Base-by-base conservation (phyloP, 1,140 invertebrate genomes). In the Aphaenogaster ashmeadi region DNA sequence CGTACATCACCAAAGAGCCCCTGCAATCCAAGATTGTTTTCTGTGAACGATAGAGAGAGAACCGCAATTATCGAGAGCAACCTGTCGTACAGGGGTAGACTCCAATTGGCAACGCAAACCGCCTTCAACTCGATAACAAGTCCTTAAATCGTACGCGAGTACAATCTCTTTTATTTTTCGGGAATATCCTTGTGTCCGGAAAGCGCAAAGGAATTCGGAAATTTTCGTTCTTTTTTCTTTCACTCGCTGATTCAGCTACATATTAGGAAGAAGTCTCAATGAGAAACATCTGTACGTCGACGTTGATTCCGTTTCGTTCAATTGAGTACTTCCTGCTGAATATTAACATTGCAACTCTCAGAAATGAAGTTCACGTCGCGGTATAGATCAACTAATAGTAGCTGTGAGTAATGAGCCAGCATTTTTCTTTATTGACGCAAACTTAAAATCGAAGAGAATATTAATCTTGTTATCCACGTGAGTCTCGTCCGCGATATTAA, bases 1-100 rank as follows among this genome's bases (percentile, higher is more conserved):
- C 98, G 97, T 98, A 98, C 98, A 98, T 98, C 94, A 95, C 95
- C 94, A 96, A 94, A 94, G 91, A 92, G 91, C 93, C 94, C 95
- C 95, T 95, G 90, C 56, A 92, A 93, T 56, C 27, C 21, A 56
- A 21, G 15, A 69, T 69, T 41, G n/a, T 47, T 18, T 62, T 69
- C 41, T 47, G 54, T 78, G 8, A 78, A 62, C 38, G 27, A 7
- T 6, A 33, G 27, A 33, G 6, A 47, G 58, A 54, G 9, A 74
- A 3, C 13, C 13, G n/a, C 3, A 15, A 18, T 58, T 58, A 58
- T 38, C 38, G 36, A 15, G 36, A 58, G 2, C 54, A 44, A 44
- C 13, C 27, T 58, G 72, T 38, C 11, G 18, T 2, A 27, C 6
- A 9, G 9, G 11, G 15, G 18, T 21, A 54, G 33, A 41, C 18